Evolutionary conservation across 2,888 invertebrate species (phyloP).

Genomic region (Sthenelais limicola): DNA sequence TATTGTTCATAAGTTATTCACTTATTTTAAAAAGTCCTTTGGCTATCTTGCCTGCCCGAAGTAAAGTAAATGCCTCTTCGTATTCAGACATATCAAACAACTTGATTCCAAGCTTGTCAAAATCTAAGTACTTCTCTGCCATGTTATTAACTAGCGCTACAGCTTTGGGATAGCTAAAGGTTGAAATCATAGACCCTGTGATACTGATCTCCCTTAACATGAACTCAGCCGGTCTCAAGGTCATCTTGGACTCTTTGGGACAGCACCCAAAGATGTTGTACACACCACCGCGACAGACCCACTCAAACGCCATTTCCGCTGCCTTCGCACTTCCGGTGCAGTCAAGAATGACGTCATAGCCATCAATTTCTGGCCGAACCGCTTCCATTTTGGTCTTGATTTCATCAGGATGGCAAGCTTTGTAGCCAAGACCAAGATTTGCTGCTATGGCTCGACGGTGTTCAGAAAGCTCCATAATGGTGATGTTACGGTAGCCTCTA

Average conservation of each 20-base stretch:
- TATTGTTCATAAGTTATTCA: no score
- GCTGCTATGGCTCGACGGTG: neutral
- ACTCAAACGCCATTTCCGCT: neutral
- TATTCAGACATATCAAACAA: neutral
- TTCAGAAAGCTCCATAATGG: constrained; percentile 17
- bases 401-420: neutral
- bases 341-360: constrained; percentile 18
- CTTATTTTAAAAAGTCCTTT: no score
- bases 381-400: neutral
- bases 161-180: neutral
- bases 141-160: neutral
- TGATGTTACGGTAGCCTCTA: constrained; percentile 36
- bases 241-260: neutral
- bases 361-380: neutral
- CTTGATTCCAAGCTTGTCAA: constrained; percentile 6
- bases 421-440: constrained; percentile 1
- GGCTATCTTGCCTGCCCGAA: no score
- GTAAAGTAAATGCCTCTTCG: neutral
- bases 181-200: neutral
- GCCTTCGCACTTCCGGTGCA: constrained; percentile 2
- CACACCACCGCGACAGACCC: neutral
- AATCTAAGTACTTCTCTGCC: neutral
- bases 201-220: neutral
- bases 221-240: neutral
- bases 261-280: constrained; percentile 1